Evolutionary conservation across 2,888 invertebrate species (phyloP).

Genomic region (Catocala fraxini): DNA sequence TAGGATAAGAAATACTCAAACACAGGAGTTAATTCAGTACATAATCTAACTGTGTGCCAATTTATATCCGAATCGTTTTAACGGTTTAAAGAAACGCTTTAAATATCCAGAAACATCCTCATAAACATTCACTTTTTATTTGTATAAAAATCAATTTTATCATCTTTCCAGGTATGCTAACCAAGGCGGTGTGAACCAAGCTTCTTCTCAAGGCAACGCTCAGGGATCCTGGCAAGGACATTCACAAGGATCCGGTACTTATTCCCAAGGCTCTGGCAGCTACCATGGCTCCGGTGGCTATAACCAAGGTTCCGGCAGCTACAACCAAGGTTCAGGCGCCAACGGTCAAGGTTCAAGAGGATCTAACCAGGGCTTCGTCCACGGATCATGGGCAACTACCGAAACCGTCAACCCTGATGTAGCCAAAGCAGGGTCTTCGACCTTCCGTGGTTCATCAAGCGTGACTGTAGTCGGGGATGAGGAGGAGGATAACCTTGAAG

Average conservation of each 20-base stretch:
- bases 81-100: too few relatives aligned
- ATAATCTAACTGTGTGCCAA: too few relatives aligned
- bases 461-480: conserved; percentile 78
- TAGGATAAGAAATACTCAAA: too few relatives aligned
- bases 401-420: conserved; percentile 82
- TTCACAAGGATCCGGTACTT: conserved; percentile 20
- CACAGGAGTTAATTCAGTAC: too few relatives aligned
- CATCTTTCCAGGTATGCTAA: conserved; percentile 61
- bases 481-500: conserved; percentile 74
- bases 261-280: conserved; percentile 11
- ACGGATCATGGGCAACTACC: conserved; percentile 79
- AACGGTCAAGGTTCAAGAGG: conserved; percentile 42
- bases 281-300: conserved; percentile 24
- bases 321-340: conserved; percentile 26
- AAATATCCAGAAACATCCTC: too few relatives aligned
- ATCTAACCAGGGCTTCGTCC: conserved; percentile 68
- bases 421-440: conserved; percentile 76
- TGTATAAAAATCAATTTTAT: not conserved
- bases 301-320: conserved; percentile 36
- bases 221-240: conserved; percentile 20
- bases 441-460: conserved; percentile 66
- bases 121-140: too few relatives aligned
- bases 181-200: conserved; percentile 51
- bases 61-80: too few relatives aligned
- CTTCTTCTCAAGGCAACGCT: conserved; percentile 37